phyloP scores from a whole-genome alignment of 2,888 invertebrate species.

The Drosophila anomalata region DNA sequence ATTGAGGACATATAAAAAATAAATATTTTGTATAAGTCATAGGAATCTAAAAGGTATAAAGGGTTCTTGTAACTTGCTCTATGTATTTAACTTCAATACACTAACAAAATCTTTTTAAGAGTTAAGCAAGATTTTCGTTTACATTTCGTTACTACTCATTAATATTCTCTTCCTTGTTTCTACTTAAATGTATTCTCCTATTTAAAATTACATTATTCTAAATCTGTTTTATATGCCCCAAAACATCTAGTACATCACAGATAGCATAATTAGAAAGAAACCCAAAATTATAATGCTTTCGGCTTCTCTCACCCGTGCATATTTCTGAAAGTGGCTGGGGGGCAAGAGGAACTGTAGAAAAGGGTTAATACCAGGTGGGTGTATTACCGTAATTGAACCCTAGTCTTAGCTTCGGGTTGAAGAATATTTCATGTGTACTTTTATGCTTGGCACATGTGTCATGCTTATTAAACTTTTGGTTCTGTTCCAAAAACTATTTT shows the following conservation, averaged over 20 bases:
- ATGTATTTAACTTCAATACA: no score
- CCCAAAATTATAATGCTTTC: conserved; percentile 32
- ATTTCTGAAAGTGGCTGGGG: conserved; percentile 1
- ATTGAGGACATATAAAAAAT: conserved; percentile 25
- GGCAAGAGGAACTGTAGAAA: background rate
- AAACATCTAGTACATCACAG: conserved; percentile 35
- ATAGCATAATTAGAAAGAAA: conserved; percentile 36
- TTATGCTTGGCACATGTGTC: conserved; percentile 43
- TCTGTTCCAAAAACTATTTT: conserved; percentile 77
- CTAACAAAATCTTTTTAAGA: no score
- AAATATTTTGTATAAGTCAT: background rate
- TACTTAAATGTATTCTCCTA: background rate
- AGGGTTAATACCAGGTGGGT: conserved; percentile 23
- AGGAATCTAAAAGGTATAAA: background rate
- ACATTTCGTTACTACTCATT: background rate
- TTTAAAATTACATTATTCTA: conserved; percentile 17
- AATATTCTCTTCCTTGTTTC: background rate
- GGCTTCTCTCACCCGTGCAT: conserved; percentile 22
- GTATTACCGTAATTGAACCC: conserved; percentile 42
- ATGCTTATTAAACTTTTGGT: conserved; percentile 73
- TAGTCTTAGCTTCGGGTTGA: conserved; percentile 8
- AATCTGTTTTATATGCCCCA: conserved; percentile 22
- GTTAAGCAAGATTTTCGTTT: background rate
- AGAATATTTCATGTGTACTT: conserved; percentile 2
- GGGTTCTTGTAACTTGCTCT: background rate